A percentile compares a stretch with the other conserved stretches of the same genome.
Conservation (phyloP, 2,888 invertebrate genomes). For the Loripinus fragilis region DNA sequence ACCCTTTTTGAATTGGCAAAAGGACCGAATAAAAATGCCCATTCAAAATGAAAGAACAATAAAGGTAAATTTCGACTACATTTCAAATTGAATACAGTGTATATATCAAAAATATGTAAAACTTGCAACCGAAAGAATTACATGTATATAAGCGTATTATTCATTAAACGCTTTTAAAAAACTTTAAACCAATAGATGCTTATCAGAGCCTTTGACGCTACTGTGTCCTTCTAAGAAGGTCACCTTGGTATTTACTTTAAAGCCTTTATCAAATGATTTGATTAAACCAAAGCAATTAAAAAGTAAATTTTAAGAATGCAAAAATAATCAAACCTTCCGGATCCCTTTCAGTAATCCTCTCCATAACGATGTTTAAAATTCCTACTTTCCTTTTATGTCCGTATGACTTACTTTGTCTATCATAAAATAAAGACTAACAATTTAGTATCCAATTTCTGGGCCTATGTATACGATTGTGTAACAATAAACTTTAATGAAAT, state of each 20-base stretch:
- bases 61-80: too few species aligned
- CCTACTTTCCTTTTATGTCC: neutral
- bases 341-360: neutral
- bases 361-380: neutral
- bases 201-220: neutral
- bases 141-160: too few species aligned
- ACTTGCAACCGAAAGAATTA: too few species aligned
- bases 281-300: neutral
- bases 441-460: conserved; percentile 1
- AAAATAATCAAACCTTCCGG: conserved; percentile 1
- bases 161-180: too few species aligned
- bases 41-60: too few species aligned
- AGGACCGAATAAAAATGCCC: too few species aligned
- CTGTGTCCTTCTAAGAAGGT: neutral
- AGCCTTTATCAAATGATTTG: neutral
- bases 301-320: neutral
- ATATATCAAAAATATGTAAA: too few species aligned
- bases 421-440: neutral
- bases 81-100: too few species aligned
- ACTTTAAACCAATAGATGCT: too few species aligned
- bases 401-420: neutral
- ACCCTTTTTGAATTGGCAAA: too few species aligned
- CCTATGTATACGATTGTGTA: neutral
- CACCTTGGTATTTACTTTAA: neutral
- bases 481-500: conserved; percentile 9